Evolutionary conservation across 2,888 invertebrate genomes (phyloP), one percentile per base, ranked within the genome.

Genomic region (Agrypnus murinus): DNA sequence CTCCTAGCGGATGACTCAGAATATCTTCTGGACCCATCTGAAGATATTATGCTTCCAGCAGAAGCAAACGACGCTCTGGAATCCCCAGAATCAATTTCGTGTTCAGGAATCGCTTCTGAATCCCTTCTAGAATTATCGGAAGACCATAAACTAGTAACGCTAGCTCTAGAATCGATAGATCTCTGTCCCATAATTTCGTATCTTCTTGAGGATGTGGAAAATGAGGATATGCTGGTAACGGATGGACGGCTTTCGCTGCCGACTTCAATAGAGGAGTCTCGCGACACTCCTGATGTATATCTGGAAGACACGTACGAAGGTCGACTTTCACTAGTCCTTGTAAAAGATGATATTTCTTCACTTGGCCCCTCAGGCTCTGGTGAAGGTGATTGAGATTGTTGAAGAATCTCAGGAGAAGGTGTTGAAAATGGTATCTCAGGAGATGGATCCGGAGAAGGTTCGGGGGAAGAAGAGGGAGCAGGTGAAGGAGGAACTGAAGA

Each of bases 101-200:
- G 84, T 75, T 86, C 86, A 3, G 85, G 86, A 45, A 86, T 86
- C 9, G 85, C 85, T 65, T 86, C 86, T 1, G 85, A 85, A 74
- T 85, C 86, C 53, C 86, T 77, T 45, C 84, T 73, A 3, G 79
- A 79, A 70, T 83, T 77, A 75, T 85, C 84, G 1, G 84, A 82
- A 1, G 84, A 86, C 84, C 85, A 86, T 50, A 86, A 79, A 73
- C 85, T 85, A 25, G 84, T 84, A 32, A 86, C 83, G 64, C 84
- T 85, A 0, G 85, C 85, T 48, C 86, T 79, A 1, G 86, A 86
- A 68, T 86, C 86, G 53, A 86, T 83, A 1, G 86, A 86, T 55
- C 86, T 75, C 76, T 86, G 86, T 3, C 86, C 85, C 63, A 85
- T 82, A 62, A 86, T 84, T 75, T 85, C 85, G 75, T 85, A 85